These are phyloP conservation scores for Biston stratarius DNA, from an alignment of 2,888 invertebrate species.

Conservation along the genomic window DNA sequence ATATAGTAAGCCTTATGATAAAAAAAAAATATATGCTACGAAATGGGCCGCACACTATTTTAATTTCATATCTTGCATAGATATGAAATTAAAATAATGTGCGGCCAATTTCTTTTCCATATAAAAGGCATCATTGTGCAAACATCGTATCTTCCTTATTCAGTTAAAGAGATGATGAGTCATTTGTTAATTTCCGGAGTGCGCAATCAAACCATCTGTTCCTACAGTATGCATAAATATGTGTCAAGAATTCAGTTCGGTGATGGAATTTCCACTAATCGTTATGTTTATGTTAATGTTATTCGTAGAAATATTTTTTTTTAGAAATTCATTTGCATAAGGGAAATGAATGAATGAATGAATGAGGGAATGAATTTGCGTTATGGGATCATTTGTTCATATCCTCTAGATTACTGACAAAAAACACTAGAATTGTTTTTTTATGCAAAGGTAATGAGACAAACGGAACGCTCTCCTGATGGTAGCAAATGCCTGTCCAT, in stretches of 20 bases:
- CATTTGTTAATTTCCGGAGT: conserved; percentile 72
- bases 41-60: too few species aligned
- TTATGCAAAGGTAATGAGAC: too few species aligned
- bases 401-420: neutral
- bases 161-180: conserved; percentile 74
- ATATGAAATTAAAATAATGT: neutral
- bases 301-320: conserved; percentile 32
- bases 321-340: conserved; percentile 13
- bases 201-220: conserved; percentile 79
- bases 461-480: too few species aligned
- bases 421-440: too few species aligned
- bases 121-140: conserved; percentile 50
- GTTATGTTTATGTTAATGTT: conserved; percentile 38
- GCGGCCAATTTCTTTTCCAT: conserved; percentile 38
- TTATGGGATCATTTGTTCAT: conserved; percentile 3
- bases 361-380: too few species aligned
- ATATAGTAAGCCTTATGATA: too few species aligned
- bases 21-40: too few species aligned
- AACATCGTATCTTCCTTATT: conserved; percentile 68
- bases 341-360: too few species aligned
- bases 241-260: conserved; percentile 52
- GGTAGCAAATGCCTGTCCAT: too few species aligned
- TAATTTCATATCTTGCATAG: too few species aligned
- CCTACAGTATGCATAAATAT: conserved; percentile 72
- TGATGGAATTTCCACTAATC: conserved; percentile 51